These are phyloP conservation scores for Sterrhoptilus dennistouni DNA, from an alignment of 2,113 vertebrate species.

Conservation along the genomic window DNA sequence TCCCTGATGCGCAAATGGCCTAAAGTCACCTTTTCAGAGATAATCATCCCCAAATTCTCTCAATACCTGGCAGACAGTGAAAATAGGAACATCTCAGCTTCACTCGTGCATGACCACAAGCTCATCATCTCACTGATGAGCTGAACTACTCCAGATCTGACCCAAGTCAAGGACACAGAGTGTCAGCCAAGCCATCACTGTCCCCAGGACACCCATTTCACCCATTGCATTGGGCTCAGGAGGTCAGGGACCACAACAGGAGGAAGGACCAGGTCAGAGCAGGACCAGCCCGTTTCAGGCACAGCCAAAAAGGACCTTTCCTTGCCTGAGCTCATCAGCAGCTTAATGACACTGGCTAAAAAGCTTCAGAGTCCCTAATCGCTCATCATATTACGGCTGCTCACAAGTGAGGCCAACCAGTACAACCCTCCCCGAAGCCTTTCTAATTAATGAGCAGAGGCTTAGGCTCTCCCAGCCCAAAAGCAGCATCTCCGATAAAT, in stretches of 20 bases:
- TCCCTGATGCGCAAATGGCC: background rate
- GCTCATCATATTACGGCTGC: background rate
- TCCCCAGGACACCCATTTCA: background rate
- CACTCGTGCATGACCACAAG: background rate
- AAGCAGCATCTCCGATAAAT: slow-evolving; percentile 6
- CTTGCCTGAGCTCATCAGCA: background rate
- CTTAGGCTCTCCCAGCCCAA: background rate
- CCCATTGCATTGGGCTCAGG: background rate
- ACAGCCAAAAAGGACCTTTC: slow-evolving; percentile 5
- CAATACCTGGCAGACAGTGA: background rate
- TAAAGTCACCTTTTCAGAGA: background rate
- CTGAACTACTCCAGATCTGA: background rate
- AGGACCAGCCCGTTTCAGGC: background rate
- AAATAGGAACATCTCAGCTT: background rate
- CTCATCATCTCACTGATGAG: background rate
- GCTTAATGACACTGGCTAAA: slow-evolving; percentile 26
- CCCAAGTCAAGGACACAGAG: background rate
- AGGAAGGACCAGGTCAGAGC: background rate
- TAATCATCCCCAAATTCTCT: background rate
- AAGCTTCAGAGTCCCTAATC: slow-evolving; percentile 25
- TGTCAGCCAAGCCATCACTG: background rate
- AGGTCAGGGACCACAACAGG: rapidly evolving
- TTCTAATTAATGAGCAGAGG: slow-evolving; percentile 23
- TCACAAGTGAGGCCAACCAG: slow-evolving; percentile 34
- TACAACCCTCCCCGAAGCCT: slow-evolving; percentile 1